Conservation (phyloP, 2,113 vertebrate genomes). For the Camarhynchus parvulus region DNA sequence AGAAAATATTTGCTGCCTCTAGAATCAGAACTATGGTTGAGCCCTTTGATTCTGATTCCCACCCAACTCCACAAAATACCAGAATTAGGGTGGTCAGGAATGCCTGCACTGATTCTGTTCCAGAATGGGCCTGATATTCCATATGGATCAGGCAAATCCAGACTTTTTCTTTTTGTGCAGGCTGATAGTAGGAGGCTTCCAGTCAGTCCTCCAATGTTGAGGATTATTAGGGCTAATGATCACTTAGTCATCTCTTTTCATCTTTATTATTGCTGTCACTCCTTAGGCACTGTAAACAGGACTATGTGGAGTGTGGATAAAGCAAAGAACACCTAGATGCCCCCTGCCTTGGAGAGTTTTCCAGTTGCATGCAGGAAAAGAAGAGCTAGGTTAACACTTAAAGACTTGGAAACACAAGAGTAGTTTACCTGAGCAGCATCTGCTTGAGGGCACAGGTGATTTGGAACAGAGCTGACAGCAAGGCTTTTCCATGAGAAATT, state of each 20-base stretch:
- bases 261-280: fast-evolving
- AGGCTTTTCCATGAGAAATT: neutral
- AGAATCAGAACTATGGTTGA: neutral
- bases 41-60: neutral
- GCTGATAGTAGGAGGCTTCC: neutral
- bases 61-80: neutral
- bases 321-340: neutral
- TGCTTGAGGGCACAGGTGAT: neutral
- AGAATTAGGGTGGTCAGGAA: neutral
- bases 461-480: neutral
- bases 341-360: neutral
- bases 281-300: neutral
- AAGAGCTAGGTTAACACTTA: neutral
- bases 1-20: constrained; percentile 3
- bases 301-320: neutral
- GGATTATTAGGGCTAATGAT: neutral
- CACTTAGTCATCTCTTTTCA: neutral
- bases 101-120: neutral
- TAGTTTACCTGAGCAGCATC: neutral
- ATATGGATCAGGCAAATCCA: neutral
- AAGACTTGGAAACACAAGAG: neutral
- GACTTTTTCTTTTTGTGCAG: neutral
- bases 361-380: neutral
- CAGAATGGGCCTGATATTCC: neutral
- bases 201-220: neutral